A percentile compares a stretch with the other conserved stretches of the same genome.
Conservation (phyloP, 1,140 invertebrate genomes). For the Platyscapa corneri region DNA sequence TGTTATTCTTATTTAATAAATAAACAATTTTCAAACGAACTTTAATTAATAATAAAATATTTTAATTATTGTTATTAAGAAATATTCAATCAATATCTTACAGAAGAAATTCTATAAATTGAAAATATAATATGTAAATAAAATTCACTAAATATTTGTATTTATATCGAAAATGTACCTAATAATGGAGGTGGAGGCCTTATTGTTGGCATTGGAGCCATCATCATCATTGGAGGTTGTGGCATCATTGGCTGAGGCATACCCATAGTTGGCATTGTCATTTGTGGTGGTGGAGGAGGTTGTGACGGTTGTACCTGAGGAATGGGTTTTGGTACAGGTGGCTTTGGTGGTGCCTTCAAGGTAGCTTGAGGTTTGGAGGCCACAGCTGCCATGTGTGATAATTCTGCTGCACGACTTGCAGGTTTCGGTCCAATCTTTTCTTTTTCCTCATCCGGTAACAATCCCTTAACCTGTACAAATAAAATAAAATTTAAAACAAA, state of each 20-base stretch:
- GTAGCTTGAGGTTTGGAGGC: constrained; percentile 74
- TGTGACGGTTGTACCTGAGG: constrained; percentile 66
- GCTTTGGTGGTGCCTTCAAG: constrained; percentile 71
- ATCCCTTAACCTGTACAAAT: constrained; percentile 80
- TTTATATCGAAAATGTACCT: background rate
- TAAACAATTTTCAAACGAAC: background rate
- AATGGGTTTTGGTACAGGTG: constrained; percentile 68
- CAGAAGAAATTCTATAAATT: background rate
- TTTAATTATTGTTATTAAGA: background rate
- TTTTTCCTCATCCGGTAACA: constrained; percentile 94
- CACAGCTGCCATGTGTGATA: constrained; percentile 69
- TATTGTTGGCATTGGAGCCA: constrained; percentile 79
- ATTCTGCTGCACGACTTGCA: constrained; percentile 72
- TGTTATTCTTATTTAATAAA: too few relatives aligned
- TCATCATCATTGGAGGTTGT: constrained; percentile 80
- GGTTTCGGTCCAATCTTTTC: constrained; percentile 92
- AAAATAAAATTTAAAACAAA: background rate
- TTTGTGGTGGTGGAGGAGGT: constrained; percentile 68
- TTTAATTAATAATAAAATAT: background rate
- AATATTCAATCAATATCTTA: background rate
- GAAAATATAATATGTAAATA: background rate
- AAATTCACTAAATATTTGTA: background rate
- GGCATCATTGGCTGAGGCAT: constrained; percentile 76
- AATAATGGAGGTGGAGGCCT: constrained; percentile 76
- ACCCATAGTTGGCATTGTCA: constrained; percentile 74